Conservation (phyloP, 2,113 vertebrate genomes). For the Larimichthys polyactis region DNA sequence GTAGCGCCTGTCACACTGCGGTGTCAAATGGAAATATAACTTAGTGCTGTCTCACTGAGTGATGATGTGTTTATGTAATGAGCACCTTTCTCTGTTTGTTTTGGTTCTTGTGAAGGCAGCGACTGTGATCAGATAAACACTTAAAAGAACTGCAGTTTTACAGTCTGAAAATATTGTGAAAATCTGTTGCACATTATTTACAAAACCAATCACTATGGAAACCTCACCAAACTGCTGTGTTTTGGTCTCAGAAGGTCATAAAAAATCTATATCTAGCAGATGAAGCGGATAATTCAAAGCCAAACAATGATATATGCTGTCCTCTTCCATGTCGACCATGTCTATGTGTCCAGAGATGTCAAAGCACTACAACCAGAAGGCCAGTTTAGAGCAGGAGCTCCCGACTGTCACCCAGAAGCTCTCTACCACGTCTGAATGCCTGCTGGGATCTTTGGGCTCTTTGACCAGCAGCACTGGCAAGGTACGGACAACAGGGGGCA, state of each 20-base stretch:
- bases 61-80: background rate
- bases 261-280: background rate
- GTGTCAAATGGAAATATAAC: conserved; percentile 4
- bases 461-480: conserved; percentile 92
- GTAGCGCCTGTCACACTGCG: background rate
- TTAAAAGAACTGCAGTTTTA: background rate
- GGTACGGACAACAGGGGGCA: conserved; percentile 85
- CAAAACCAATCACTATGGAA: background rate
- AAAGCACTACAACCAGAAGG: conserved; percentile 96
- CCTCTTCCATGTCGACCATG: background rate
- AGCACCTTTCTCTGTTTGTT: background rate
- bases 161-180: background rate
- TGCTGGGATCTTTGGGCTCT: conserved; percentile 91
- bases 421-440: conserved; percentile 94
- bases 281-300: background rate
- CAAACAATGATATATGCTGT: background rate
- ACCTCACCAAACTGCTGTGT: background rate
- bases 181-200: background rate
- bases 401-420: conserved; percentile 96
- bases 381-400: conserved; percentile 91
- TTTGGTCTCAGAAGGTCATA: background rate
- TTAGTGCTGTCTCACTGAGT: conserved; percentile 1
- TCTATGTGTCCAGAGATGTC: conserved; percentile 87
- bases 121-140: conserved; percentile 4
- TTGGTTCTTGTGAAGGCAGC: conserved; percentile 1